A percentile compares a stretch with the other conserved stretches of the same genome.
Evolutionary conservation across 2,888 invertebrate genomes (phyloP).

Genomic region (Steinernema hermaphroditum): DNA sequence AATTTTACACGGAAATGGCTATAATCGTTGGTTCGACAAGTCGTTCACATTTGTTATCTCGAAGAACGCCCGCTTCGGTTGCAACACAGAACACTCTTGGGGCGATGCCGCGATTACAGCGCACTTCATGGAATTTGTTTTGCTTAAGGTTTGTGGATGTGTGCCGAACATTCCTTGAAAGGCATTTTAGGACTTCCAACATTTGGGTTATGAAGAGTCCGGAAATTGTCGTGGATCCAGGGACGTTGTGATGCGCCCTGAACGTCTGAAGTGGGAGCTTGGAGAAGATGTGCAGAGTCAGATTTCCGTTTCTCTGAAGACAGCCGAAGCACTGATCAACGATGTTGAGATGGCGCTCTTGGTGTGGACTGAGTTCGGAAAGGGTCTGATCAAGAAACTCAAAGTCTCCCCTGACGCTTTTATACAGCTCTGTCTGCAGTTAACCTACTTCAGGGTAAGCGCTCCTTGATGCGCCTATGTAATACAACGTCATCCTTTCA

Average conservation of each 20-base stretch:
- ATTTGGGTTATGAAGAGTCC: constrained; percentile 70
- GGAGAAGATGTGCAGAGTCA: constrained; percentile 35
- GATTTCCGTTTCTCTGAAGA: constrained; percentile 53
- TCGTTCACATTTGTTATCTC: constrained; percentile 93
- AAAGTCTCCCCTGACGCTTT: constrained; percentile 92
- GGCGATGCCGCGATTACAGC: constrained; percentile 97
- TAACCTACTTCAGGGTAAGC: constrained; percentile 83
- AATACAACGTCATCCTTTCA: constrained; percentile 68
- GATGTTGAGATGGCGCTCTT: constrained; percentile 89
- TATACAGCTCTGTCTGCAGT: constrained; percentile 91
- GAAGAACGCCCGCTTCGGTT: constrained; percentile 87
- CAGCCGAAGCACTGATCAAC: constrained; percentile 78
- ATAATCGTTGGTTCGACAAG: constrained; percentile 98
- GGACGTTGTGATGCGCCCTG: constrained; percentile 72
- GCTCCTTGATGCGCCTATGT: not conserved
- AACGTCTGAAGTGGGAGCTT: constrained; percentile 84
- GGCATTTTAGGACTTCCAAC: constrained; percentile 68
- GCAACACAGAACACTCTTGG: constrained; percentile 99
- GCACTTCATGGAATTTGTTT: constrained; percentile 80
- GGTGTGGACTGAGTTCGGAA: constrained; percentile 82
- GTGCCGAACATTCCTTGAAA: constrained; percentile 45
- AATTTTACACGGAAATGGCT: constrained; percentile 90
- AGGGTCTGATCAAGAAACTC: constrained; percentile 85
- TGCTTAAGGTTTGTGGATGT: too few species aligned
- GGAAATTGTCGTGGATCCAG: constrained; percentile 80